Evolutionary conservation across 2,797 vertebrate genomes (phyloP).

Genomic region (Chiloscyllium punctatum): DNA sequence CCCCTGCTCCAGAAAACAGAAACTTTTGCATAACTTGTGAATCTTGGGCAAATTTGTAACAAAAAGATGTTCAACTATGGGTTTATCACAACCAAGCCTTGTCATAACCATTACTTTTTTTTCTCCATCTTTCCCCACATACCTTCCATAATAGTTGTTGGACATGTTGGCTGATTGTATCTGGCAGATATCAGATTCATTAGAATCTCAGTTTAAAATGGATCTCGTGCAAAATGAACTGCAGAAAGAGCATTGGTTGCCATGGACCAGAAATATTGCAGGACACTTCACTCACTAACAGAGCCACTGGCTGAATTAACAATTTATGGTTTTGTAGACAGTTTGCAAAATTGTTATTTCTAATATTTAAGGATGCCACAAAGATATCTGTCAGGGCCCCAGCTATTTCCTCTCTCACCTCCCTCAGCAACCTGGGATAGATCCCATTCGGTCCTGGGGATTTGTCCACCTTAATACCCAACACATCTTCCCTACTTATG

Average conservation of each 20-base stretch:
- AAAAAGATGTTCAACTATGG: background rate
- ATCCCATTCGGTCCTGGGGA: no score
- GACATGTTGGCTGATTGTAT: background rate
- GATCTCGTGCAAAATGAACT: background rate
- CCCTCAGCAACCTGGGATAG: no score
- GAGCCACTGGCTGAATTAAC: background rate
- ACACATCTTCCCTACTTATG: no score
- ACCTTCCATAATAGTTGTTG: background rate
- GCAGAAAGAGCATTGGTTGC: background rate
- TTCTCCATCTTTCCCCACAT: background rate
- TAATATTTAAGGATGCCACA: no score
- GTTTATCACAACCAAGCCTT: background rate
- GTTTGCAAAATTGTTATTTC: background rate
- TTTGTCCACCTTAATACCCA: no score
- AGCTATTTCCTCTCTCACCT: no score
- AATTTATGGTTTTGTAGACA: background rate
- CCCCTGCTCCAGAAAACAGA: background rate
- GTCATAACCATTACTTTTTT: background rate
- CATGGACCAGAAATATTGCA: background rate
- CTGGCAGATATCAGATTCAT: background rate
- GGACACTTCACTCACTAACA: background rate
- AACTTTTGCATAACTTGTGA: background rate
- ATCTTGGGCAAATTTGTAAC: background rate
- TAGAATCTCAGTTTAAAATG: background rate
- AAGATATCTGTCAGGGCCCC: no score